A percentile compares a stretch with the other conserved stretches of the same genome.
Conservation (phyloP, 2,888 invertebrate genomes). For the Macropis europaea region DNA sequence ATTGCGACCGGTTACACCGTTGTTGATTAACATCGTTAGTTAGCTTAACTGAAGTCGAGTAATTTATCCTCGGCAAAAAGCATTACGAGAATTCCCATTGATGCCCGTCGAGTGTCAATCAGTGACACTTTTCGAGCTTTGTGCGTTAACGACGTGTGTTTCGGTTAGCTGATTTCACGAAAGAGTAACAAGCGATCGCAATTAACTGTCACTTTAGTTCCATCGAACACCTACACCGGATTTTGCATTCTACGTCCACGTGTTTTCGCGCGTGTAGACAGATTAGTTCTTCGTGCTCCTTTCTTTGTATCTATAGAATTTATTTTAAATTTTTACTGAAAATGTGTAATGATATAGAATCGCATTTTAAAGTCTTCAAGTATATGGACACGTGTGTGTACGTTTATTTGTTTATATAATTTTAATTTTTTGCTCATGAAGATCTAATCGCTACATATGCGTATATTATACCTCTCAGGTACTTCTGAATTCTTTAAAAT, state of each 20-base stretch:
- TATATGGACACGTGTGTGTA: no score
- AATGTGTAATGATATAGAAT: no score
- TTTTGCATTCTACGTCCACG: not conserved
- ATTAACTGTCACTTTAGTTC: conserved; percentile 22
- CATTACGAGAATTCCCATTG: conserved; percentile 41
- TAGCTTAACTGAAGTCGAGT: conserved; percentile 45
- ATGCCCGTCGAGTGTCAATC: conserved; percentile 39
- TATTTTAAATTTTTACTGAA: no score
- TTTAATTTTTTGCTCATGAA: no score
- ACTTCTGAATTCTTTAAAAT: no score
- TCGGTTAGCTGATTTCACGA: conserved; percentile 6
- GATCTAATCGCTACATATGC: no score
- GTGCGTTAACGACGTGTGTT: conserved; percentile 14
- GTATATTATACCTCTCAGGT: no score
- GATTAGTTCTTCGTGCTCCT: not conserved
- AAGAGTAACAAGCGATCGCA: conserved; percentile 5
- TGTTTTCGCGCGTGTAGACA: not conserved
- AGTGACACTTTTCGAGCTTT: conserved; percentile 15
- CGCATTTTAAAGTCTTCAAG: no score
- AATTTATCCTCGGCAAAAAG: conserved; percentile 44
- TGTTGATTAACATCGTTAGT: conserved; percentile 54
- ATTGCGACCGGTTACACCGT: conserved; percentile 47
- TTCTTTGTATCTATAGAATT: not conserved
- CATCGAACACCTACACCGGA: not conserved
- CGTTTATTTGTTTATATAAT: no score